Conservation (phyloP, 2,888 invertebrate species). For the Piscicola geometra region DNA sequence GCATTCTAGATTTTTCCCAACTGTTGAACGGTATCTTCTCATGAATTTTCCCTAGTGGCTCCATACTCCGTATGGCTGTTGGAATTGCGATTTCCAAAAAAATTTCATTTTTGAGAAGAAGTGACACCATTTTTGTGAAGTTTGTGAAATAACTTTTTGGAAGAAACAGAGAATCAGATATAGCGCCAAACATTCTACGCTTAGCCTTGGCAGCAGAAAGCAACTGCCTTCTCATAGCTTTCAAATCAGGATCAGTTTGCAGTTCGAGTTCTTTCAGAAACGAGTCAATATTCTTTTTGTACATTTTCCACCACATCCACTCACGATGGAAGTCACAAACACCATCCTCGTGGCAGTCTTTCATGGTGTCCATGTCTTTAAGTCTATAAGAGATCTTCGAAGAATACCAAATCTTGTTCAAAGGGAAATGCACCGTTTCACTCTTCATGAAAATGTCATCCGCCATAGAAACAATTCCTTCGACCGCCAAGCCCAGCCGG, state of each 20-base stretch:
- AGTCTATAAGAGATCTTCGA: too few relatives aligned
- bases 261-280: not conserved
- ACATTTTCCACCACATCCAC: constrained; percentile 3
- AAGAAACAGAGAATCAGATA: not conserved
- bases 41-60: not conserved
- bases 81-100: constrained; percentile 10
- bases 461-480: not conserved
- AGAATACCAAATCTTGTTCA: not conserved
- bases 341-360: not conserved
- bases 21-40: not conserved
- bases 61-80: constrained; percentile 3
- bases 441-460: not conserved
- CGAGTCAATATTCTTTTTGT: not conserved
- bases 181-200: not conserved
- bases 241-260: not conserved
- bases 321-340: not conserved
- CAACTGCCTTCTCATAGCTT: constrained; percentile 2
- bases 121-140: not conserved
- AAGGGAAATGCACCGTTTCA: not conserved
- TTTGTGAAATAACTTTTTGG: not conserved
- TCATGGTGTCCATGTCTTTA: not conserved
- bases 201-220: not conserved
- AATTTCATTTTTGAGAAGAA: not conserved
- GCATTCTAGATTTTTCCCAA: not conserved
- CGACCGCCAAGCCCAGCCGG: not conserved